Base-by-base conservation (phyloP, 1,140 invertebrate genomes). In the Papilio xuthus region DNA sequence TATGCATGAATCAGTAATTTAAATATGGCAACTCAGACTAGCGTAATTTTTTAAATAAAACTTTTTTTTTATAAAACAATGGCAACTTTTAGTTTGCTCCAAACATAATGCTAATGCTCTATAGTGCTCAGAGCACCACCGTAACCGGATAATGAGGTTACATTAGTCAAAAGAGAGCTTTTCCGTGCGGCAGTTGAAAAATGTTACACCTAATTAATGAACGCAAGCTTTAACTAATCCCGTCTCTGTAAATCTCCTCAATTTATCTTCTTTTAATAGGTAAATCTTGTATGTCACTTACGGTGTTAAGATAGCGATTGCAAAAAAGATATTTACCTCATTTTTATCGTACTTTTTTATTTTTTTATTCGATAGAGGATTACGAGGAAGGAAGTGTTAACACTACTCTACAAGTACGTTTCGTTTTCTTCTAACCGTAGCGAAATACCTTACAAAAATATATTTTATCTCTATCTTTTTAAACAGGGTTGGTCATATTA, bases 261-360 rank as follows among this genome's bases (percentile, higher is more conserved):
- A 67, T 67, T 67, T 67, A 67, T 67, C 60, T 67, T 67, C 60
- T 28, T 67, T 67, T 67, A 67, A 67, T 67, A 67, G 60, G 60
- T 67, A 67, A 67, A 28, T 28, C 26, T 67, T 67, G 23, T 13
- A 67, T 28, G 60, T 23, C 60, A 67, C 60, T 67, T 26, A 67
- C 13, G 60, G 60, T 67, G 15, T 67, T 15, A 15, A 67, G 12
- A 28, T 28, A 28, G 26, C 23, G 12, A 23, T 13, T 10, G 20
- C 4, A 67, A 28, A 26, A n/a, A 63, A 28, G 12, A 1, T 3
- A 23, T n/a, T 56, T 20, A 56, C 7, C 18, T 23, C 28, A 15
- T 12, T 28, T 67, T 32, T 15, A 0, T 53, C n/a, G 7, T 53
- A 0, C 4, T 37, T 37, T 37, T 44, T 10, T 44, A n/a, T 53